Evolutionary conservation across 2,888 invertebrate species (phyloP), one percentile per base, ranked within the genome.

Genomic region (Hyposoter didymator): DNA sequence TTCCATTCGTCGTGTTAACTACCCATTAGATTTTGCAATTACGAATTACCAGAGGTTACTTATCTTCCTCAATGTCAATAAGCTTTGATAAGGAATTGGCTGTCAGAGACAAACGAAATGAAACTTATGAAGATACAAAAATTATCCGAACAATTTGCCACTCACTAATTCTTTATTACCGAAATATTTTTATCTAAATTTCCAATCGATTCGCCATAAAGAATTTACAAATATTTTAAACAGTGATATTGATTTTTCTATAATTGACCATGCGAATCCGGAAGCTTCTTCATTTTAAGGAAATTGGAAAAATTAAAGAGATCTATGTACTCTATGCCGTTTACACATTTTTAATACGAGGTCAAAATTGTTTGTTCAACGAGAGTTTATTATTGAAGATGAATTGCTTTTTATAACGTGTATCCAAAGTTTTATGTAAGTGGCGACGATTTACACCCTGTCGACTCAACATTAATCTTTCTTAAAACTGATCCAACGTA

Each of bases 1-100:
- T 49, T 70, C 55, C 70, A 66, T 83, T 73, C 67, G 43, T 64
- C 62, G 69, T 35, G 45, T 76, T 64, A 66, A 84, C 45, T 80
- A 76, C n/a, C 43, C 52, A n/a, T 19, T 67, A 75, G 64, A 55
- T 59, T 47, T 59, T 5, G 49, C 59, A 70, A 70, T 79, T 78
- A 62, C 55, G 45, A 59, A 59, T 59, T 59, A 79, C 43, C 12
- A 28, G 43, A 45, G 19, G 10, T 45, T 70, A 35, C 12, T 22
- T 19, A 35, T 39, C 35, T 28, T 17, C 28, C 22, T 47, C 62
- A 17, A 5, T 67, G 70, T 22, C 28, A 47, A 45, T 32, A 67
- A 47, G 55, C 28, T 28, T 69, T 69, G 19, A 19, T 45, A 70
- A 62, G 32, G 2, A 55, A 52, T 78, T 67, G 17, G 12, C 17